Evolutionary conservation across 2,113 vertebrate species (phyloP), one percentile per base, ranked within the genome.

Genomic region (Pipra filicauda): DNA sequence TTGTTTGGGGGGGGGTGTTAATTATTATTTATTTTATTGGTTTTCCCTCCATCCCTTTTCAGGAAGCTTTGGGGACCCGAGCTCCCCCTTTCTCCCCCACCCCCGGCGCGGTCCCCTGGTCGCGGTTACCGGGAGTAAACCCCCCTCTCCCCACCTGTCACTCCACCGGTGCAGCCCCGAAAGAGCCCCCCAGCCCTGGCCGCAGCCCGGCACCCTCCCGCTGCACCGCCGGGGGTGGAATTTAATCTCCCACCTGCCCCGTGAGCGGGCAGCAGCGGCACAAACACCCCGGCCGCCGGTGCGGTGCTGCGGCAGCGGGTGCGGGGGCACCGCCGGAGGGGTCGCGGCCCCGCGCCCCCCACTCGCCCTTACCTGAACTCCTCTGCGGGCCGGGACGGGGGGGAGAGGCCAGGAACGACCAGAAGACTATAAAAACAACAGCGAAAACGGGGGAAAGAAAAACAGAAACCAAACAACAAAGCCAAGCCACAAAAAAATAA

Each of bases 121-220:
- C 61, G 20, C 31, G 74, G 81, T 98, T 98, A 98, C 98, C 97
- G 95, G 94, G 76, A 98, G 96, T 98, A 97, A 98, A 97, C 16
- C 33, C 8, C 6, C 46, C 20, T 26, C 13, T 10, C 17, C 8
- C 49, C 9, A 26, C 17, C 46, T 75, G 83, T 84, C 69, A 81
- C 79, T 15, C 31, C 82, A 17, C 51, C 11, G 37, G 64, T 58
- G 30, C 84, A 31, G 59, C 31, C 65, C 12, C 12, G 8, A 20
- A 33, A 48, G 41, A 95, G 66, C 84, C 94, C 66, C 51, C 15
- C 49, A 14, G 49, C 55, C n/a, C 59, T 1, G 57, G 41, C 57
- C 28, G 57, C 57, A 71, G 39, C 62, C 62, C 62, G 39, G 28
- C 21, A 11, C 30, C 59, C 21, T 23, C 7, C n/a, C 4, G 27